Evolutionary conservation across 2,888 invertebrate genomes (phyloP), one percentile per base, ranked within the genome.

Genomic region (Pollenia griseotomentosa): DNA sequence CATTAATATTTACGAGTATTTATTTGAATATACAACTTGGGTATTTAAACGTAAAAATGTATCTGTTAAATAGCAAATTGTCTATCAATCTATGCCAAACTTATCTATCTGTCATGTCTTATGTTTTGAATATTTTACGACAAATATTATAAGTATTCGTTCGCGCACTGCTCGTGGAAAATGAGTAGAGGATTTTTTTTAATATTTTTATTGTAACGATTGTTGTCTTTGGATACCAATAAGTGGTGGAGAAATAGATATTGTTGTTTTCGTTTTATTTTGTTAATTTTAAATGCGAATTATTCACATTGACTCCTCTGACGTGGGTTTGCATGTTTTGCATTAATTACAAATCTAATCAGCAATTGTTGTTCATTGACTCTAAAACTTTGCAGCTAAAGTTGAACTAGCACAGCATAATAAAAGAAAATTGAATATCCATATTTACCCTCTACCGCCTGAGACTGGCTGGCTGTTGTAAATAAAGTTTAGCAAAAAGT

Each of bases 321-420:
- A 77, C 80, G 86, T 86, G 80, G 86, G 75, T 11, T 86, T 83
- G 83, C 86, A 86, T 86, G 83, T 80, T 79, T 86, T 86, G 86
- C 86, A 86, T 86, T 86, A 86, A 86, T 86, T 86, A 83, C 71
- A 75, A 80, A 86, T 51, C 65, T 59, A 83, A 83, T 86, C 79
- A 82, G 78, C 73, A 14, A 70, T 61, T 68, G 85, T 71, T 81
- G 81, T 82, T 86, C 82, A 75, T 78, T 79, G 86, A 79, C 86
- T 86, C 16, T 44, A 70, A 57, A 53, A 59, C 33, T 53, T 83
- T 65, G 75, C 70, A 44, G 42, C 57, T 59, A 55, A 80, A 65
- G 57, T 75, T 85, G 59, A 85, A 85, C 48, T 61, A 40, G 6
- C 46, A 59, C 53, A 59, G 19, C 51, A 3, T 23, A 40, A 33